Evolutionary conservation across 1,140 invertebrate species (phyloP).

Genomic region (Scylla paramamosain): DNA sequence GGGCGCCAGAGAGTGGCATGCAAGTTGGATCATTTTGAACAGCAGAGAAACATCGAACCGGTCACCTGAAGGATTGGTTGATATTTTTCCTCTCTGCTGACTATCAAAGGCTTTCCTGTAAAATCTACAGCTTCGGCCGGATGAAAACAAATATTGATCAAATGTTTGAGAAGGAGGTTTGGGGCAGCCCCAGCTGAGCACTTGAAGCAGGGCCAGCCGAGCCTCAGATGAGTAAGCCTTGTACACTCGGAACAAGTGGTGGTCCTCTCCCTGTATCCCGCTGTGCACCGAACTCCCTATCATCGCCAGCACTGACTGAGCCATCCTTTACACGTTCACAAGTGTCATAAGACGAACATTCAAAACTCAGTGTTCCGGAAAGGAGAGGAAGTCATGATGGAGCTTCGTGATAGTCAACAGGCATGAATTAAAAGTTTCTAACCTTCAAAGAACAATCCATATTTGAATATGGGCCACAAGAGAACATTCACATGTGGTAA

Average conservation of each 20-base stretch:
- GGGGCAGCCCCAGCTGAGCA: constrained; percentile 54
- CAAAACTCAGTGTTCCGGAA: too few relatives aligned
- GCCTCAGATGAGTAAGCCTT: constrained; percentile 52
- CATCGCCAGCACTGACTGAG: too few relatives aligned
- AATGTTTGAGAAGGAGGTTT: constrained; percentile 49
- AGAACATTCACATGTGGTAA: too few relatives aligned
- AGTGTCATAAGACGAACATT: too few relatives aligned
- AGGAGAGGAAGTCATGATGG: too few relatives aligned
- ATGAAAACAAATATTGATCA: constrained; percentile 40
- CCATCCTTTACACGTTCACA: too few relatives aligned
- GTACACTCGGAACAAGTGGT: constrained; percentile 50
- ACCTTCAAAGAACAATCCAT: too few relatives aligned
- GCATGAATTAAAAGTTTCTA: too few relatives aligned
- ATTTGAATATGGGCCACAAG: too few relatives aligned
- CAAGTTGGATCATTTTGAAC: constrained; percentile 51
- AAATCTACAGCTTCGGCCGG: neutral
- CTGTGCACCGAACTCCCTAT: neutral
- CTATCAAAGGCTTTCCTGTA: constrained; percentile 38
- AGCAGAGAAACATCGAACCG: constrained; percentile 56
- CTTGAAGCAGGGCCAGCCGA: constrained; percentile 25
- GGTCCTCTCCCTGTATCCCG: constrained; percentile 24
- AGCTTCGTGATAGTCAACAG: too few relatives aligned
- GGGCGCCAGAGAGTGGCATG: constrained; percentile 46
- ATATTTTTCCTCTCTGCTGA: constrained; percentile 32
- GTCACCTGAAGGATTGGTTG: constrained; percentile 4